Evolutionary conservation across 2,888 invertebrate species (phyloP).

Genomic region (Choristoneura rosaceana): DNA sequence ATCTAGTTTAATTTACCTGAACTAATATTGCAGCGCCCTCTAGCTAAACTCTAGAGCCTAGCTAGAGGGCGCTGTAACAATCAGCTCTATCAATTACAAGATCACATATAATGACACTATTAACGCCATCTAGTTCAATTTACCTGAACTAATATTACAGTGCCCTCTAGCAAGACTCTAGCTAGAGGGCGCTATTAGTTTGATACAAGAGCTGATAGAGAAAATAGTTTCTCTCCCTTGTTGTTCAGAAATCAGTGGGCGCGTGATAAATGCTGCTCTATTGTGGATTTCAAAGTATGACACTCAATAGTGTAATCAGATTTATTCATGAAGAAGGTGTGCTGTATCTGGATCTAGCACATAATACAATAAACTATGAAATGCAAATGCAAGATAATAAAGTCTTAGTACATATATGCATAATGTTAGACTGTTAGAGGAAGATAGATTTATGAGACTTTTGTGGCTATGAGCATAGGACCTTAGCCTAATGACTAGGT

Average conservation of each 20-base stretch:
- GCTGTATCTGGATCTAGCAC: no score
- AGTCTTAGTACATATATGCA: no score
- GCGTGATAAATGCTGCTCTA: background rate
- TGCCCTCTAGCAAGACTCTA: conserved; percentile 47
- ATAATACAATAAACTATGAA: no score
- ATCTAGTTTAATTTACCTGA: conserved; percentile 50
- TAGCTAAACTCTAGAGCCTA: conserved; percentile 16
- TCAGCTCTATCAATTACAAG: background rate
- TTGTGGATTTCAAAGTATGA: background rate
- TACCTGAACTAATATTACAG: conserved; percentile 40
- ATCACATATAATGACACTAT: conserved; percentile 14
- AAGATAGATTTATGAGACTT: no score
- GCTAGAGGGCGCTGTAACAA: no score
- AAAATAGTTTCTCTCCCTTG: background rate
- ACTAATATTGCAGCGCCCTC: conserved; percentile 49
- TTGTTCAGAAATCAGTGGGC: background rate
- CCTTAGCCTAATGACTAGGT: no score
- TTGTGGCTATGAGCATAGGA: no score
- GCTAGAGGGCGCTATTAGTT: background rate
- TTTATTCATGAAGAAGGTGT: no score
- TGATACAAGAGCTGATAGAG: background rate
- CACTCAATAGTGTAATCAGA: background rate
- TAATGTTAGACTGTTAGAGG: no score
- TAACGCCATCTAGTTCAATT: conserved; percentile 57
- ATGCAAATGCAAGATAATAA: no score